phyloP scores from a whole-genome alignment of 2,888 invertebrate species.

The Lasioglossum leucozonium region DNA sequence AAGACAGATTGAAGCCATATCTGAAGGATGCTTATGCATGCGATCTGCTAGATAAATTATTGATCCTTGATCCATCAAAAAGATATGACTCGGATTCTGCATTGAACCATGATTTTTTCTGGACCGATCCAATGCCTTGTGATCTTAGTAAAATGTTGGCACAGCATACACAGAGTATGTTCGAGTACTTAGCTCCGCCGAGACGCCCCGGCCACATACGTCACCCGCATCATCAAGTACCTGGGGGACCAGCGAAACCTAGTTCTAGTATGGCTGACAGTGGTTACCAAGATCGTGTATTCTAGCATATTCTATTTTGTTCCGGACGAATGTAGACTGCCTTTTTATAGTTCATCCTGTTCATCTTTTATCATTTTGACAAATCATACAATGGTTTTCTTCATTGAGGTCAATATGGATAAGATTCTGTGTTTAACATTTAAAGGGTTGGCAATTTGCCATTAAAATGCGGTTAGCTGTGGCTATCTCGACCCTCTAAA shows the following conservation, averaged over 20 bases:
- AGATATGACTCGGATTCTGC: constrained; percentile 96
- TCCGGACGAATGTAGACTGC: constrained; percentile 30
- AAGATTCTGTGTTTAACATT: constrained; percentile 34
- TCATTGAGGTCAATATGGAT: constrained; percentile 18
- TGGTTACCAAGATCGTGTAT: constrained; percentile 94
- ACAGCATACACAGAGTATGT: constrained; percentile 96
- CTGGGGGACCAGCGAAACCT: constrained; percentile 85
- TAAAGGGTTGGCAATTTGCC: too few relatives aligned
- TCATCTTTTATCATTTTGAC: constrained; percentile 29
- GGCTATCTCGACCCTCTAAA: background rate
- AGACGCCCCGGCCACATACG: constrained; percentile 89
- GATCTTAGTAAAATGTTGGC: constrained; percentile 96
- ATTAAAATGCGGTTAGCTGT: background rate
- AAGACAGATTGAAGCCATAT: constrained; percentile 94
- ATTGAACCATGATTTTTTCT: constrained; percentile 98
- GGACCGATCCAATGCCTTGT: constrained; percentile 97
- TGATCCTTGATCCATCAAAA: constrained; percentile 96
- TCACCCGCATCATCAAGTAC: constrained; percentile 88
- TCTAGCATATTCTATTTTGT: constrained; percentile 85
- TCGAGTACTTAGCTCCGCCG: constrained; percentile 94
- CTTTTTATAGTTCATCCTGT: constrained; percentile 18
- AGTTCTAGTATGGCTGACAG: constrained; percentile 89
- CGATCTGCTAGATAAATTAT: constrained; percentile 95
- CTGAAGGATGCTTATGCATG: constrained; percentile 96
- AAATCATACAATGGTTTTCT: constrained; percentile 24